These are phyloP conservation scores for Muricea muricata DNA, from an alignment of 92 coral and sea anemone species.

Conservation along the genomic window DNA sequence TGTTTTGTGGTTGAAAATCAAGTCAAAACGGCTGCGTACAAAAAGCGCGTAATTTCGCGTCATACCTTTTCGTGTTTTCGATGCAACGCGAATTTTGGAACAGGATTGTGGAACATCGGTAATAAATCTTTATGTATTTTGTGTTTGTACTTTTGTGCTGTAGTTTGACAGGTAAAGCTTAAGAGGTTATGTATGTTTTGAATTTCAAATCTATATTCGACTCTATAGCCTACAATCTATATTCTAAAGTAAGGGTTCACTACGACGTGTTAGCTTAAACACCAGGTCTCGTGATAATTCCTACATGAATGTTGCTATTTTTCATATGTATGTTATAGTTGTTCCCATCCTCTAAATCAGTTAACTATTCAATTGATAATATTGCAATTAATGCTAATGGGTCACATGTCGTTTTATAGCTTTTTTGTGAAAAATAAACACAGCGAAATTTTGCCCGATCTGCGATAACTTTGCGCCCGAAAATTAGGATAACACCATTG, in stretches of 20 bases:
- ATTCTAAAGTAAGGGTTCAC: no score
- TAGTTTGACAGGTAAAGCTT: neutral
- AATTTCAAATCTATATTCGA: neutral
- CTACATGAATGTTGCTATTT: neutral
- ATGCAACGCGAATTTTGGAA: neutral
- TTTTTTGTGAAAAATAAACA: neutral
- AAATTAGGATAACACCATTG: no score
- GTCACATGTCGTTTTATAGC: neutral
- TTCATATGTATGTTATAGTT: neutral
- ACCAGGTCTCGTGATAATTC: no score
- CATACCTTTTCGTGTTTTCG: neutral
- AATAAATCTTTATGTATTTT: neutral
- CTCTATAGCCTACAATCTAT: neutral
- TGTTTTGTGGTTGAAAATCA: neutral
- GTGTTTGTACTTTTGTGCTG: neutral
- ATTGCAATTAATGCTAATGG: neutral
- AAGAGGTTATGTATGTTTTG: neutral
- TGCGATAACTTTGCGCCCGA: neutral
- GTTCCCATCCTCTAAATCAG: neutral
- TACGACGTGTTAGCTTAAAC: no score
- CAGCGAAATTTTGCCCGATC: neutral
- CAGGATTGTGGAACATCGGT: neutral
- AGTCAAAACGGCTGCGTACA: neutral
- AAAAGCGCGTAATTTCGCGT: neutral
- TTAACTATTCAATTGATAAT: neutral